Base-by-base conservation (phyloP, 1,140 invertebrate species). In the Pachypsylla venusta region DNA sequence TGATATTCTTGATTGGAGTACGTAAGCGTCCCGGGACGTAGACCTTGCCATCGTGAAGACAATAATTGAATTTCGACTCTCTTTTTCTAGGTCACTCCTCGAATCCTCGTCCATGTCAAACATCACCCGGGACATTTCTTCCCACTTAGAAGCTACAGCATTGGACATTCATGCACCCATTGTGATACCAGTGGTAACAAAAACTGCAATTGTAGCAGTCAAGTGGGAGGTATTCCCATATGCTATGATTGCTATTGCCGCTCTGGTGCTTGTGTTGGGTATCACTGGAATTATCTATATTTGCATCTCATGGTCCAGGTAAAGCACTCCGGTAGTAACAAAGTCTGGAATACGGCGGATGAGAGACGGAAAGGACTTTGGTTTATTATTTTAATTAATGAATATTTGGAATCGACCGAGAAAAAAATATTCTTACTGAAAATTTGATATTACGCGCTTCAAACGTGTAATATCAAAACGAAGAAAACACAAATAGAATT, bases 301-400 rank as follows among this genome's bases (percentile, higher is more conserved):
- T 26, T 92, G 91, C 68, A 81, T 91, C 40, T 89, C 89, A 0
- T 93, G 90, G 89, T 87, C 88, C 57, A 89, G 85, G 88, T 90
- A 71, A 77, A 74, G n/a, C n/a, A n/a, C n/a, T n/a, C n/a, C n/a
- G n/a, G 16, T 10, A n/a, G n/a, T n/a, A n/a, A n/a, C n/a, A n/a
- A n/a, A n/a, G n/a, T n/a, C n/a, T n/a, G n/a, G n/a, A n/a, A n/a
- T n/a, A n/a, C n/a, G n/a, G n/a, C n/a, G n/a, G n/a, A n/a, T n/a
- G n/a, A n/a, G n/a, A n/a, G n/a, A n/a, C n/a, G n/a, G n/a, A n/a
- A n/a, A n/a, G n/a, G n/a, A n/a, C n/a, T n/a, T n/a, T n/a, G n/a
- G 22, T 2, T 39, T 27, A 22, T 2, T 25, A 7, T 25, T 25
- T 1, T 19, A 3, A n/a, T 26, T 7, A 1, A 54, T 26, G n/a